Conservation (phyloP, 2,888 invertebrate species). For the Machimus atricapillus region DNA sequence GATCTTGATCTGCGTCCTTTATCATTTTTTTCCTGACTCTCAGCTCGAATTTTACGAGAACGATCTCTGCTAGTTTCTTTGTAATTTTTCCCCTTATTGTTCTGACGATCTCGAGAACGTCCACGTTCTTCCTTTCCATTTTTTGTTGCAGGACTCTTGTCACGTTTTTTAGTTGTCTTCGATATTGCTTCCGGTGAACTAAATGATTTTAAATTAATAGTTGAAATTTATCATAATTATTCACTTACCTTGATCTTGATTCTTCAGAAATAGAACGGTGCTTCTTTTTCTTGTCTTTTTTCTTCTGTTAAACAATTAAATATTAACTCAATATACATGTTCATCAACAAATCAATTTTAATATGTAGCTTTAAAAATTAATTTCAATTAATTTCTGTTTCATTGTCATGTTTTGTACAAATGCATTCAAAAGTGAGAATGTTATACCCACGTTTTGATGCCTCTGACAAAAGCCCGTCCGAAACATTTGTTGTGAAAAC, state of each 20-base stretch:
- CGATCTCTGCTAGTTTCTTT: not conserved
- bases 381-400: not conserved
- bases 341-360: conserved; percentile 48
- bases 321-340: not conserved
- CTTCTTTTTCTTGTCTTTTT: conserved; percentile 67
- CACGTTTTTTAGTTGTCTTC: not conserved
- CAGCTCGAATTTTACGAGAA: not conserved
- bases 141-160: not conserved
- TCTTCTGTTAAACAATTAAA: conserved; percentile 64
- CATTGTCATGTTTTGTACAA: not conserved
- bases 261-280: conserved; percentile 65
- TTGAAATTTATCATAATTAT: not conserved
- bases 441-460: not conserved
- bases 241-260: conserved; percentile 66
- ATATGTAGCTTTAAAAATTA: not conserved
- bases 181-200: conserved; percentile 51
- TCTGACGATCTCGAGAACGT: conserved; percentile 54
- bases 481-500: conserved; percentile 23
- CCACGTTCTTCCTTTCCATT: conserved; percentile 49
- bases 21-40: not conserved
- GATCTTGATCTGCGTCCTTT: conserved; percentile 41
- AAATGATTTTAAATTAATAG: not conserved
- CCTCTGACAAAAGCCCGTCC: conserved; percentile 5
- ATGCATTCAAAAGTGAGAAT: not conserved
- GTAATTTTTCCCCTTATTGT: conserved; percentile 36